Evolutionary conservation across 1,140 invertebrate species (phyloP), one percentile per base, ranked within the genome.

Genomic region (Spodoptera frugiperda): DNA sequence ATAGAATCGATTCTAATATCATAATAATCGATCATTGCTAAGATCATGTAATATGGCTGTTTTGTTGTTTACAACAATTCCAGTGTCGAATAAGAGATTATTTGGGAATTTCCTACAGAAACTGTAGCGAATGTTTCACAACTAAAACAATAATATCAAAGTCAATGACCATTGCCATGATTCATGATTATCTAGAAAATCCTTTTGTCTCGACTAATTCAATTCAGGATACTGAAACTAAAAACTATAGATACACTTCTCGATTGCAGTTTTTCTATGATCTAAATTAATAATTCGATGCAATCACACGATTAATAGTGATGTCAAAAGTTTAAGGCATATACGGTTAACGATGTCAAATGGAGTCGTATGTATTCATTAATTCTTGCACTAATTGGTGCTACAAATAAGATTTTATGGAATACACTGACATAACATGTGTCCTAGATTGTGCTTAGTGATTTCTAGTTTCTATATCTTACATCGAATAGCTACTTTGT

Each of bases 341-440:
- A 39, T 10, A 61, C 10, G 57, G 57, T 44, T 44, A 61, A 10
- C 30, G 33, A 44, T 61, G 57, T 61, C 57, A 44, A 59, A 59
- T 59, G 33, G 25, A 8, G 25, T 33, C 30, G n/a, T 61, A 61
- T 39, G n/a, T 61, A 39, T n/a, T 59, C 25, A 59, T 14, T 33
- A 33, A 59, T 33, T 25, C 25, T 59, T n/a, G 25, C n/a, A n/a
- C 25, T 59, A 44, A 61, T 61, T 61, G 44, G 25, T 17, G 30
- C 15, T 61, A 44, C 30, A 61, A 61, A 33, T 61, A 44, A 14
- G 30, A 39, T 39, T 61, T 39, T 61, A 15, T 39, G 57, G 25
- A 12, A 10, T 15, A 39, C 5, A 19, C 30, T 9, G 12, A 33
- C 12, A 6, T 33, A 3, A 4, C 39, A 15, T 15, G 4, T 39